Conservation (phyloP, 2,113 vertebrate genomes). For the Embiotoca jacksoni region DNA sequence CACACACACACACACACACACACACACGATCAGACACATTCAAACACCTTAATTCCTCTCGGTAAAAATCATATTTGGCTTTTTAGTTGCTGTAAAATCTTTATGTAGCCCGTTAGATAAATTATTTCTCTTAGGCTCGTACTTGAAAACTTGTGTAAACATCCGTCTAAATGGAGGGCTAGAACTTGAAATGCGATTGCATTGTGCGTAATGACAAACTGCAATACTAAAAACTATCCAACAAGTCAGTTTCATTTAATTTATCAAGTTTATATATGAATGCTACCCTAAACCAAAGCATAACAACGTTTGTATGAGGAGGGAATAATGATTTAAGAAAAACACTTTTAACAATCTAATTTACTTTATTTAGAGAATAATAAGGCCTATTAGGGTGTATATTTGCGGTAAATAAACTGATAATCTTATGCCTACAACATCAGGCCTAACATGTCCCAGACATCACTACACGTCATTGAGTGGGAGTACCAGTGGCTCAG, state of each 20-base stretch:
- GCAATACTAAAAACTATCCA: background rate
- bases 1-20: conserved; percentile 14
- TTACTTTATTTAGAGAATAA: background rate
- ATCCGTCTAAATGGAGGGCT: conserved; percentile 10
- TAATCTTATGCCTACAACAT: background rate
- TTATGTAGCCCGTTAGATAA: conserved; percentile 13
- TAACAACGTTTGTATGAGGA: too few species aligned
- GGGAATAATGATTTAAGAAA: background rate
- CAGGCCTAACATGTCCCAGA: conserved; percentile 10
- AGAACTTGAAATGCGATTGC: background rate
- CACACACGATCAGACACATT: background rate
- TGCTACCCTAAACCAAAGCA: background rate
- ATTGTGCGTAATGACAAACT: conserved; percentile 15
- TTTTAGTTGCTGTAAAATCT: background rate
- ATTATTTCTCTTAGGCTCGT: conserved; percentile 15
- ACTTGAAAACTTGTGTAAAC: conserved; percentile 40
- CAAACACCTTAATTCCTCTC: conserved; percentile 1
- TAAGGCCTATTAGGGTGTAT: background rate
- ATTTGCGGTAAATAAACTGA: background rate
- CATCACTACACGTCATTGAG: conserved; percentile 60
- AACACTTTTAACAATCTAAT: background rate
- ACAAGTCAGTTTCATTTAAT: background rate
- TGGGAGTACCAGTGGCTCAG: conserved; percentile 52
- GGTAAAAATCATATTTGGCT: conserved; percentile 16
- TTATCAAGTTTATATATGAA: background rate